Evolutionary conservation across 1,140 invertebrate genomes (phyloP), one percentile per base, ranked within the genome.

Genomic region (Leptopilina clavipes): DNA sequence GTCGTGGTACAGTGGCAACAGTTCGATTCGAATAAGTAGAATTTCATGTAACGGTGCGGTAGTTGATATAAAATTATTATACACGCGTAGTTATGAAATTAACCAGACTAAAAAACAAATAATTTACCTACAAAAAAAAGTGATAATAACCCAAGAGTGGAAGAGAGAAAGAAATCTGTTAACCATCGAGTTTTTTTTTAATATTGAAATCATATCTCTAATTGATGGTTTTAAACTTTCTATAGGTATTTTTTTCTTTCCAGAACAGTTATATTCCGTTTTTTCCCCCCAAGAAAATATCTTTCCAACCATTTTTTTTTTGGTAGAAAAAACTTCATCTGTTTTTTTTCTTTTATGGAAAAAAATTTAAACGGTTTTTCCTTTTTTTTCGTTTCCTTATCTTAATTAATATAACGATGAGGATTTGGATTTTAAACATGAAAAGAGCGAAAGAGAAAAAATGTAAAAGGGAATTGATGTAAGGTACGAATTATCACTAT

Each of bases 61-160:
- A 52, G 14, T 52, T 17, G 48, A 52, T 52, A 52, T 17, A 52
- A 52, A 52, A 52, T 52, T 52, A 52, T 52, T 52, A 52, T n/a
- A 52, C n/a, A 17, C 48, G n/a, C 5, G 14, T 0, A 12, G n/a
- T 52, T 52, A 52, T 52, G 14, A 52, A 52, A 52, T 52, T 52
- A 17, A 52, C 48, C 3, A n/a, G n/a, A 52, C n/a, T 52, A 52
- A 52, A 52, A 52, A 12, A 40, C 5, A 40, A 40, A 8, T 52
- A 52, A 52, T 52, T 52, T n/a, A 52, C 3, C n/a, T 1, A 48
- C 45, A 48, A 17, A 52, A 52, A 12, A 52, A 52, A 52, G 8
- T n/a, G 12, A 31, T 31, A 31, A 31, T 31, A 40, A 40, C 5
- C 3, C 2, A 40, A 40, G 37, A 40, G 37, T 40, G 37, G 5